Evolutionary conservation across 1,140 invertebrate species (phyloP), one percentile per base, ranked within the genome.

Genomic region (Araneus ventricosus): DNA sequence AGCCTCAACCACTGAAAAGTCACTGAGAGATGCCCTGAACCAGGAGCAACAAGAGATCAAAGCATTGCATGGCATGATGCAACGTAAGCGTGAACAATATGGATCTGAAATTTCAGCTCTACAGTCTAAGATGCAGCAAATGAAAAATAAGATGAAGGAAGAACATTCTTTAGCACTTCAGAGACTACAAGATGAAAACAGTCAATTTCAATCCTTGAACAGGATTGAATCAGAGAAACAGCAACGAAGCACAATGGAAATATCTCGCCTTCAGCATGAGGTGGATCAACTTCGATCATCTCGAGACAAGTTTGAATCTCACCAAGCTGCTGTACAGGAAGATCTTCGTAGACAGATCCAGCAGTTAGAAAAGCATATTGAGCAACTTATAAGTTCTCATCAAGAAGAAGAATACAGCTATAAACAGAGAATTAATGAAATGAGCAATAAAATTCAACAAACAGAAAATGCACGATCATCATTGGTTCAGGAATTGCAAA

Each of bases 381-480:
- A 93, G 37, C 75, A 93, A 59, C 75, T 93, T 59, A 34, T 93
- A 2, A 85, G 20, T 30, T 90, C 93, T n/a, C 88, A 93, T 30
- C 88, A 93, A 27, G 93, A 93, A 52, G 93, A 93, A 30, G 93
- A 93, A 39, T 93, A 86, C 30, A 90, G 52, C 67, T 93, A 93
- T 63, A 93, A 93, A 63, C 93, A 93, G 30, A 70, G 88, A 27
- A 90, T 93, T 24, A 90, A 79, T 63, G 93, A 93, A 34, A 57
- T 93, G 45, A 93, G 88, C n/a, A 93, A 93, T 52, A 93, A 93
- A 63, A 41, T 93, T 17, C 93, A 93, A n/a, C 88, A 90, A 45
- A 63, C 93, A 41, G 93, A 93, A 41, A 90, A 86, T 79, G 79
- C 93, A 3, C 27, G 87, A 8, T 75, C 88, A 20, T 67, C 88